A percentile compares a stretch with the other conserved stretches of the same genome.
phyloP scores from a whole-genome alignment of 2,797 vertebrate genomes.

The Schizopygopsis malacanthus region DNA sequence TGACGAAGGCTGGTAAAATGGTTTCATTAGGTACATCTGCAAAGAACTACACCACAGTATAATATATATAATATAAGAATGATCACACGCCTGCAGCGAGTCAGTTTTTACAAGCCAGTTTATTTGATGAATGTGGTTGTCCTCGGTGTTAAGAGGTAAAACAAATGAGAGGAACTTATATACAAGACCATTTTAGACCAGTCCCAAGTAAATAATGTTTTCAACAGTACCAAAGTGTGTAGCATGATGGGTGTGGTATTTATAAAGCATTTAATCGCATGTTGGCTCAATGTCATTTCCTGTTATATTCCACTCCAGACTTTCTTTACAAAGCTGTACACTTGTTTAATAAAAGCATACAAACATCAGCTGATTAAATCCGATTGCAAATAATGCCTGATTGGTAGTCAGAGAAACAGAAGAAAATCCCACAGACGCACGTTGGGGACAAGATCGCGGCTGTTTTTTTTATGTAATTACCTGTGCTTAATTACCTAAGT shows the following conservation, averaged over 20 bases:
- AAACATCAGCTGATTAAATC: background rate
- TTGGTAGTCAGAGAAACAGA: background rate
- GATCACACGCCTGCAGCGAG: background rate
- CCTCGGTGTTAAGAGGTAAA: background rate
- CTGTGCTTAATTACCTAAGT: background rate
- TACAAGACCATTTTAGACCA: background rate
- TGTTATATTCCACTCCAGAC: background rate
- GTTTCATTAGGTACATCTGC: too few relatives aligned
- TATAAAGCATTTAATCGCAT: background rate
- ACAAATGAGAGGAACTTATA: background rate
- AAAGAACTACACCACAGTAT: background rate
- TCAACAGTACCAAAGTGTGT: background rate
- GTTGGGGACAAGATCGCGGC: background rate
- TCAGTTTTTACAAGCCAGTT: background rate
- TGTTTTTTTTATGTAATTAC: background rate
- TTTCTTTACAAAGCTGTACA: background rate
- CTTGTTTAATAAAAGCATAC: background rate
- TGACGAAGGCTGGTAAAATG: background rate
- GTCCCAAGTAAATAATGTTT: background rate
- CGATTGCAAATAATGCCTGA: background rate
- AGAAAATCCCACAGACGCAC: background rate
- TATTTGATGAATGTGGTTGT: slow-evolving; percentile 4
- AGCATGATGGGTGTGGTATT: background rate
- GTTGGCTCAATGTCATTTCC: background rate
- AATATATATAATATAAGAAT: background rate